Evolutionary conservation across 2,113 vertebrate species (phyloP), one percentile per base, ranked within the genome.

Genomic region (Meleagris gallopavo): DNA sequence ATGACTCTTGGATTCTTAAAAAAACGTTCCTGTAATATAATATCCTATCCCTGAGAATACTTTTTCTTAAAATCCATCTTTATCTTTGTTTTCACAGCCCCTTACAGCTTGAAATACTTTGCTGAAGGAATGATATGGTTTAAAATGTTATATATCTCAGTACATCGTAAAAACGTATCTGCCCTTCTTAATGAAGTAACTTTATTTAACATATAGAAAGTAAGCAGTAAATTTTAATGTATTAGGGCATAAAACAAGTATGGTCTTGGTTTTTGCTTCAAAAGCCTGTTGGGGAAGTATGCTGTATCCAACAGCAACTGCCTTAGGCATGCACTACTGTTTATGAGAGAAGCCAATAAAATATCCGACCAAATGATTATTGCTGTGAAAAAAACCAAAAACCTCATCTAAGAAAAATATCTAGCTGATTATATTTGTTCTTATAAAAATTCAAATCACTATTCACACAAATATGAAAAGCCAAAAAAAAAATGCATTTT

Each of bases 201-300:
- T 93, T 95, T 70, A 78, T 29, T 89, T 27, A 82, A 43, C 86
- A 45, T 78, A 89, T 54, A 62, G 76, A 94, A 93, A 94, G 12
- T 10, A 62, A 90, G 41, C 40, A 84, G 62, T 90, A 87, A 87
- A 95, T 91, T 85, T 86, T 66, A 86, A 89, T 78, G 55, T 43
- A 36, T 45, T 79, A 55, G 40, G 76, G 43, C 45, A 29, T 62
- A 89, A 95, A 69, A 73, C 66, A 88, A 87, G 32, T 38, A 78
- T 57, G n/a, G 34, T 46, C 5, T 0, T 38, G 36, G 38, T 38
- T 88, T 94, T 86, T 55, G 65, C 55, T 86, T 93, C 45, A 62
- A 74, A 91, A 85, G 40, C 85, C 75, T 85, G 3, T 70, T 67
- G 52, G 67, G 48, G 48, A 34, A 89, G 14, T 83, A 76, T 88